Evolutionary conservation across 2,888 invertebrate species (phyloP), one percentile per base, ranked within the genome.

Genomic region (Taphrorychus bicolor): DNA sequence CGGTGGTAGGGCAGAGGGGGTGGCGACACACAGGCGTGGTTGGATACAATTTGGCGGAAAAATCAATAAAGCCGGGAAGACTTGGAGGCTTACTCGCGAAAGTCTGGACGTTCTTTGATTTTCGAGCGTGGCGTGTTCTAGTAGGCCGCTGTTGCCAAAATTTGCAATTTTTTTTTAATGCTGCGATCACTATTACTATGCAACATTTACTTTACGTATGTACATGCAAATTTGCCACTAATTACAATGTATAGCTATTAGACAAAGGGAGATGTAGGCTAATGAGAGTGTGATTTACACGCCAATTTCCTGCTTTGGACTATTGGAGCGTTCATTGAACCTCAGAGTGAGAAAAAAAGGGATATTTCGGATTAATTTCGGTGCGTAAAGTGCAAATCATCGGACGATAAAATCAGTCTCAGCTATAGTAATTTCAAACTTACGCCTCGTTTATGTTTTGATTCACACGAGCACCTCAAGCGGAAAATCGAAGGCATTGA

Each of bases 51-150:
- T 62, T 58, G 53, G 42, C 40, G 67, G 62, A 67, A 67, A 67
- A 67, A 67, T 67, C 67, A 59, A 67, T 67, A 67, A 45, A 62
- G 66, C 67, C 67, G 61, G 52, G 62, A 67, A 67, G 67, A 67
- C 66, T 61, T 45, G 57, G 59, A n/a, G 45, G 59, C 23, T 59
- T 59, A 65, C 59, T 65, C 42, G 59, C 53, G 53, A 53, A 63
- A 66, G 66, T 66, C 66, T 66, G 66, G 67, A 67, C 53, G 66
- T 42, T 65, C 53, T 59, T 66, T 61, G 66, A 61, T 66, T 65
- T 66, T 51, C 52, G 21, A 61, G 48, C 42, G 61, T 66, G 22
- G 58, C 59, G 54, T 42, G 32, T 53, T 23, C 17, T 53, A 66
- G 53, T 59, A 61, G 32, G 32, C 9, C 32, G 11, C 7, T 11